Evolutionary conservation across 2,797 vertebrate genomes (phyloP).

Genomic region (Aratinga solstitialis): DNA sequence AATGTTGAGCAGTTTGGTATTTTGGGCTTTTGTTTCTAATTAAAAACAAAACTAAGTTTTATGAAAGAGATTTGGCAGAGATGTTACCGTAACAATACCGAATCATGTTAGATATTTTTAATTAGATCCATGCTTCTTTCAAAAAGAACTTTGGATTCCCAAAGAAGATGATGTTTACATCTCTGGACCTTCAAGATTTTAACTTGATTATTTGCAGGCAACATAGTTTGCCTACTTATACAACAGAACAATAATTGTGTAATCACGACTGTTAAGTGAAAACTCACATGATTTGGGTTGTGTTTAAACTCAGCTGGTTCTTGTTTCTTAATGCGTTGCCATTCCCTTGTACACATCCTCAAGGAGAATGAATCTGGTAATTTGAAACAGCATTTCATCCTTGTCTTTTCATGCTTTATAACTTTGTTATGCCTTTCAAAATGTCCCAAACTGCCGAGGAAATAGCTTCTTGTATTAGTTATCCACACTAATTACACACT

Average conservation of each 20-base stretch:
- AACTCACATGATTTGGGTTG: background rate
- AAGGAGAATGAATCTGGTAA: background rate
- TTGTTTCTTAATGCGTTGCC: background rate
- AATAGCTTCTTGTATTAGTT: conserved; percentile 1
- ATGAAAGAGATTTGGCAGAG: background rate
- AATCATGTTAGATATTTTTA: conserved; percentile 9
- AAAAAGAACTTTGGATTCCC: background rate
- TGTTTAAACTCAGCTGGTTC: background rate
- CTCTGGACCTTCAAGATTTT: background rate
- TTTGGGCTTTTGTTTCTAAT: background rate
- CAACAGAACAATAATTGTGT: conserved; percentile 29
- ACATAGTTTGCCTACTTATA: background rate
- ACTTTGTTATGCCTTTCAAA: conserved; percentile 1
- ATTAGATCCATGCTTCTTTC: background rate
- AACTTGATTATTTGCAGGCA: conserved; percentile 54
- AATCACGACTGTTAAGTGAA: background rate
- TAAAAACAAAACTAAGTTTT: background rate
- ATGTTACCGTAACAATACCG: background rate
- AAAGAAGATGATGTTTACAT: conserved; percentile 27
- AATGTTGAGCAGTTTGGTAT: background rate
- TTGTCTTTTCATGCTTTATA: background rate
- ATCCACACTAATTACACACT: background rate
- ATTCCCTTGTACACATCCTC: background rate
- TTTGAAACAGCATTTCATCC: conserved; percentile 11
- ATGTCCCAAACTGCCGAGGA: background rate